A percentile compares a stretch with the other conserved stretches of the same genome.
phyloP scores from a whole-genome alignment of 2,888 invertebrate species.

The Uropetala carovei region DNA sequence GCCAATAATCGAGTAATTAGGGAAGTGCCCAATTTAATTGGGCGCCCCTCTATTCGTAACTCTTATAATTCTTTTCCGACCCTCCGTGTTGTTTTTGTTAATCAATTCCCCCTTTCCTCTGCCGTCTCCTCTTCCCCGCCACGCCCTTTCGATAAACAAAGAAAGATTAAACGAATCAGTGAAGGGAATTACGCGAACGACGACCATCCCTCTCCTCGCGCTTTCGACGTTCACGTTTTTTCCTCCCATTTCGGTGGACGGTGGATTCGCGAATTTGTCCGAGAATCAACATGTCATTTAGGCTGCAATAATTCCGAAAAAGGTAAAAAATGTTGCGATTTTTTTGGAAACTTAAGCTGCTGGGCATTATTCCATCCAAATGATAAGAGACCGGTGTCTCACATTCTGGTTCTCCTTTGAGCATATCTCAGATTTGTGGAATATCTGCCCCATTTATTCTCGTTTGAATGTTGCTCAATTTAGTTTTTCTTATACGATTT shows the following conservation, averaged over 20 bases:
- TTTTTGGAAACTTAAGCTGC: too few relatives aligned
- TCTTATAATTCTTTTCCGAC: not conserved
- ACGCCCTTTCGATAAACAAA: not conserved
- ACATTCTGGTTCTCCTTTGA: too few relatives aligned
- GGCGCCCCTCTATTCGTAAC: not conserved
- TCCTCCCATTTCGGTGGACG: not conserved
- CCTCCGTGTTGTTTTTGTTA: not conserved
- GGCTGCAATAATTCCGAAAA: too few relatives aligned
- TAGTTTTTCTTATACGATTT: too few relatives aligned
- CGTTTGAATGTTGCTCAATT: too few relatives aligned
- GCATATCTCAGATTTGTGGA: too few relatives aligned
- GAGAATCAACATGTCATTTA: too few relatives aligned
- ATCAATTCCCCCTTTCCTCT: not conserved
- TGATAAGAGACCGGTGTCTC: too few relatives aligned
- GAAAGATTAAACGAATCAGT: not conserved
- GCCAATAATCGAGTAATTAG: constrained; percentile 55
- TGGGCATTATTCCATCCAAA: too few relatives aligned
- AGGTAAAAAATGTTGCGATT: too few relatives aligned
- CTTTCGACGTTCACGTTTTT: not conserved
- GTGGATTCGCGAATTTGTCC: too few relatives aligned
- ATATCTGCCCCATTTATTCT: too few relatives aligned
- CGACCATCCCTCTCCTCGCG: not conserved
- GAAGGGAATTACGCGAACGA: not conserved
- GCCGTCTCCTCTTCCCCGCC: not conserved
- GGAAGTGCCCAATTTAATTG: constrained; percentile 48